phyloP scores from a whole-genome alignment of 2,113 vertebrate species.

The Gulo gulo region DNA sequence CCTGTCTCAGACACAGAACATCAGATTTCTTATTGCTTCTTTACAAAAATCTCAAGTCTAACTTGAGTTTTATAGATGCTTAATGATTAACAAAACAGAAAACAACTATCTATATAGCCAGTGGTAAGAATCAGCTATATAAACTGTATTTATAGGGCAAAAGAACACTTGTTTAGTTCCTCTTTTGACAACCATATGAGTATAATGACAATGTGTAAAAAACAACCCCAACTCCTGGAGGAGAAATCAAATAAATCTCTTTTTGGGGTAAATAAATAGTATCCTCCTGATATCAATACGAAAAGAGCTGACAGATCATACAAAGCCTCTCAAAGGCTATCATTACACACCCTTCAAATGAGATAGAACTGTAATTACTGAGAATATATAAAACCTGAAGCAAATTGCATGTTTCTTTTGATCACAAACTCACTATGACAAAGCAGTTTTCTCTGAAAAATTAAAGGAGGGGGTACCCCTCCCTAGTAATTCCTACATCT shows the following conservation, averaged over 20 bases:
- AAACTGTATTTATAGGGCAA: conserved; percentile 4
- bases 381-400: conserved; percentile 23
- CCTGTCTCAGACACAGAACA: background rate
- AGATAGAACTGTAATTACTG: background rate
- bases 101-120: conserved; percentile 12
- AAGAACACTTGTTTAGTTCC: conserved; percentile 47
- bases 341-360: background rate
- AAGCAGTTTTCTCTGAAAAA: background rate
- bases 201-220: background rate
- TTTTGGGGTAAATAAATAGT: conserved; percentile 10
- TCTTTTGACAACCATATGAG: background rate
- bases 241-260: conserved; percentile 26
- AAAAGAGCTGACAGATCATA: background rate
- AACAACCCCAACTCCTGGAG: background rate
- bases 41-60: conserved; percentile 18
- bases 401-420: background rate
- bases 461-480: background rate
- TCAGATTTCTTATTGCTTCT: background rate
- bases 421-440: background rate
- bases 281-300: background rate
- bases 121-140: background rate
- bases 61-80: conserved; percentile 26
- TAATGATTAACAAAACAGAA: conserved; percentile 49
- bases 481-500: conserved; percentile 28
- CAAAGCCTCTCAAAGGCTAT: background rate